Conservation (phyloP, 2,113 vertebrate genomes). For the Neoarius graeffei region DNA sequence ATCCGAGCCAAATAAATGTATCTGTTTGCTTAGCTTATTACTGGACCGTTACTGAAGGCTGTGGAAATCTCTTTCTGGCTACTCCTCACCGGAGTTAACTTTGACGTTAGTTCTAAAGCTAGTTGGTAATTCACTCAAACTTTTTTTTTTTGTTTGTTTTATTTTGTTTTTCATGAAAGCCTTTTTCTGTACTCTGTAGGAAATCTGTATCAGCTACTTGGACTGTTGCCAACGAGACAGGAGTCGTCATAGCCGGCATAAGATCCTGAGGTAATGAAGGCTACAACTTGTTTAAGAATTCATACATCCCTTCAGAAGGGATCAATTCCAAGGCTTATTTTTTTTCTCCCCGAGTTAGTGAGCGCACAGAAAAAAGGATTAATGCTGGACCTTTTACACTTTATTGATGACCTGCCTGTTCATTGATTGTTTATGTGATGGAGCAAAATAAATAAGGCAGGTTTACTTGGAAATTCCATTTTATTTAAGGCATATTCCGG, state of each 20-base stretch:
- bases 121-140: constrained; percentile 10
- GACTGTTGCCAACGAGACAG: constrained; percentile 94
- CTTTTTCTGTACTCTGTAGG: constrained; percentile 68
- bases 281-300: constrained; percentile 44
- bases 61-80: neutral
- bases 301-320: constrained; percentile 2
- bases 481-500: constrained; percentile 33
- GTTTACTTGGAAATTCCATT: constrained; percentile 23
- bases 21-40: constrained; percentile 18
- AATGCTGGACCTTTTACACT: constrained; percentile 24
- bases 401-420: constrained; percentile 58
- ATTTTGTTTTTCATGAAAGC: constrained; percentile 27
- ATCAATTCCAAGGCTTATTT: constrained; percentile 57
- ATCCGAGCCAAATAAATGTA: constrained; percentile 6
- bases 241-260: constrained; percentile 94
- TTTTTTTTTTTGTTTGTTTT: too few relatives aligned
- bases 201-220: constrained; percentile 97
- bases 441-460: neutral
- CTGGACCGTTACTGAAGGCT: constrained; percentile 2
- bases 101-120: neutral
- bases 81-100: constrained; percentile 12
- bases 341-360: neutral
- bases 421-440: constrained; percentile 43
- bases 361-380: constrained; percentile 31
- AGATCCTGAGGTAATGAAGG: constrained; percentile 85